phyloP scores from a whole-genome alignment of 2,888 invertebrate genomes.

The Lissonota sp. region DNA sequence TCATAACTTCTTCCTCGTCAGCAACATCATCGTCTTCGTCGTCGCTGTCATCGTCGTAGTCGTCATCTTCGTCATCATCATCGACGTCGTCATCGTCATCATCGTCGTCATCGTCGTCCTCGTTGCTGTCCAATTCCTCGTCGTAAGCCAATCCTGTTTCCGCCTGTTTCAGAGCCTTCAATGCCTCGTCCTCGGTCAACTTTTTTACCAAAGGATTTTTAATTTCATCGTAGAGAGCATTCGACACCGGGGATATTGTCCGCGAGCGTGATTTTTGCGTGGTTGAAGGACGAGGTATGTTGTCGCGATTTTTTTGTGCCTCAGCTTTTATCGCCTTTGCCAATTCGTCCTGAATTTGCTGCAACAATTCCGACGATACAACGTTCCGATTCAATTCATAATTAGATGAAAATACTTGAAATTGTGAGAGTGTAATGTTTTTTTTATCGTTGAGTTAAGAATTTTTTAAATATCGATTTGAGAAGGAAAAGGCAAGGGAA shows the following conservation, averaged over 20 bases:
- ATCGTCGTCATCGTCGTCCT: slow-evolving; percentile 71
- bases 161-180: slow-evolving; percentile 73
- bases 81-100: slow-evolving; percentile 70
- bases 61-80: slow-evolving; percentile 69
- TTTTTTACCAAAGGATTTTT: slow-evolving; percentile 32
- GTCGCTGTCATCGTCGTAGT: slow-evolving; percentile 68
- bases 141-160: slow-evolving; percentile 67
- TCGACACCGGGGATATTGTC: slow-evolving; percentile 3
- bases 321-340: slow-evolving; percentile 77
- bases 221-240: slow-evolving; percentile 5
- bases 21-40: slow-evolving; percentile 70
- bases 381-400: not conserved
- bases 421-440: no score
- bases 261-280: slow-evolving; percentile 36
- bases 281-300: slow-evolving; percentile 50
- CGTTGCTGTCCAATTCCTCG: slow-evolving; percentile 70
- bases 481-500: not conserved
- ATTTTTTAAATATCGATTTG: not conserved
- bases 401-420: not conserved
- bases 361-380: slow-evolving; percentile 1
- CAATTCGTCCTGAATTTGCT: slow-evolving; percentile 77
- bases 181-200: slow-evolving; percentile 63
- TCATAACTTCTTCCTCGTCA: slow-evolving; percentile 76
- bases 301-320: slow-evolving; percentile 64
- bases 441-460: no score